phyloP scores from a whole-genome alignment of 1,140 invertebrate species.

The Neelides sp. region DNA sequence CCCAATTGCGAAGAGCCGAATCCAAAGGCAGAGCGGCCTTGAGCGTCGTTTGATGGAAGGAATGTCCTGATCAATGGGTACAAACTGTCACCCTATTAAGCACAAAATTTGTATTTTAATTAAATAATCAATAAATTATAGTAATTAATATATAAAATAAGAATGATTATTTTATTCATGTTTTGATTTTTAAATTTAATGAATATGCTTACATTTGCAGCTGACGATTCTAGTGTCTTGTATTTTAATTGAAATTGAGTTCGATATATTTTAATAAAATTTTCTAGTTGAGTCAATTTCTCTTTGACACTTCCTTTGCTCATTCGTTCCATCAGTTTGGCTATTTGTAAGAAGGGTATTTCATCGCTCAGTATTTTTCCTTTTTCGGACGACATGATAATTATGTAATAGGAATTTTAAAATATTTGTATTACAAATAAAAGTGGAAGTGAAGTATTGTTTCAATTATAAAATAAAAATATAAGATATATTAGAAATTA shows the following conservation, averaged over 20 bases:
- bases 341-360: constrained; percentile 39
- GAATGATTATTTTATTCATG: constrained; percentile 11
- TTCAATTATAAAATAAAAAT: too few relatives aligned
- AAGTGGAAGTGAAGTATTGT: too few relatives aligned
- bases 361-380: constrained; percentile 23
- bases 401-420: too few relatives aligned
- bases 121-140: constrained; percentile 9
- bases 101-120: too few relatives aligned
- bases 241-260: constrained; percentile 36
- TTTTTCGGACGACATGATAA: too few relatives aligned
- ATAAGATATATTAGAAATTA: too few relatives aligned
- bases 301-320: constrained; percentile 35
- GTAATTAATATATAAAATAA: constrained; percentile 22
- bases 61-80: constrained; percentile 58
- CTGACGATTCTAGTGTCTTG: constrained; percentile 26
- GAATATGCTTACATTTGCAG: constrained; percentile 6
- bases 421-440: too few relatives aligned
- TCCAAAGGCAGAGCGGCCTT: constrained; percentile 48
- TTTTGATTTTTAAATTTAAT: constrained; percentile 32
- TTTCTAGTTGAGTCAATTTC: constrained; percentile 40
- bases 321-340: constrained; percentile 44
- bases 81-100: constrained; percentile 40
- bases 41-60: constrained; percentile 53
- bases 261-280: constrained; percentile 44
- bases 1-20: constrained; percentile 53